Conservation (phyloP, 2,797 vertebrate genomes). For the Gallinago stenura region DNA sequence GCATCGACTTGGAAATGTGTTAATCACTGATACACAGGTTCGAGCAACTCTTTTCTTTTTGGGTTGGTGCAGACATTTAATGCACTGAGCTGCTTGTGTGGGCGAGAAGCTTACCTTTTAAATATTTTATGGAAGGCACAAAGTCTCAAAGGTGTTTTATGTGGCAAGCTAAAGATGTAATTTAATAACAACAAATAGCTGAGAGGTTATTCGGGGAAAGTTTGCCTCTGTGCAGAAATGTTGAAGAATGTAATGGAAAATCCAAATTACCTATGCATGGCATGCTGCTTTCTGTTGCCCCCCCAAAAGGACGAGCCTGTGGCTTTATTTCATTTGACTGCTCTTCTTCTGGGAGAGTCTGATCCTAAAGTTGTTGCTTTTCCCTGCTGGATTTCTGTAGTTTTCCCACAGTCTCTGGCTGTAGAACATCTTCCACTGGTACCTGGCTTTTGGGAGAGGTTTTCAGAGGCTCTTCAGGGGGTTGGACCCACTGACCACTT, state of each 20-base stretch:
- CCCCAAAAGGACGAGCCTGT: neutral
- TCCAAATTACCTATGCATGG: neutral
- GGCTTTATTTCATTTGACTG: neutral
- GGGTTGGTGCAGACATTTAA: neutral
- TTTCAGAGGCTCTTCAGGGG: neutral
- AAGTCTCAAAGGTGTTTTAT: slow-evolving; percentile 36
- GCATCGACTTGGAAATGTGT: neutral
- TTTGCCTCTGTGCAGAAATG: neutral
- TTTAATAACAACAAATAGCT: slow-evolving; percentile 34
- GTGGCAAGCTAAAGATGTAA: slow-evolving; percentile 45
- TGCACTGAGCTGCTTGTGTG: slow-evolving; percentile 44
- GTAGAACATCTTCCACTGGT: neutral
- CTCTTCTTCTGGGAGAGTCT: neutral
- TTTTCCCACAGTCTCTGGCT: neutral
- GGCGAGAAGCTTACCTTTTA: neutral
- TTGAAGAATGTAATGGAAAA: neutral
- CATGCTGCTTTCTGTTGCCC: neutral
- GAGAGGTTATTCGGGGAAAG: slow-evolving; percentile 12
- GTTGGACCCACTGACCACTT: neutral
- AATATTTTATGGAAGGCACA: slow-evolving; percentile 1
- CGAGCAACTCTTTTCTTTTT: neutral
- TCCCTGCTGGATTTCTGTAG: neutral
- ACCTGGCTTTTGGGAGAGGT: neutral
- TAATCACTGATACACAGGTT: neutral
- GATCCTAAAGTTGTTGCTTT: neutral